Conservation (phyloP, 2,797 vertebrate genomes). For the Hoplostethus mediterraneus region DNA sequence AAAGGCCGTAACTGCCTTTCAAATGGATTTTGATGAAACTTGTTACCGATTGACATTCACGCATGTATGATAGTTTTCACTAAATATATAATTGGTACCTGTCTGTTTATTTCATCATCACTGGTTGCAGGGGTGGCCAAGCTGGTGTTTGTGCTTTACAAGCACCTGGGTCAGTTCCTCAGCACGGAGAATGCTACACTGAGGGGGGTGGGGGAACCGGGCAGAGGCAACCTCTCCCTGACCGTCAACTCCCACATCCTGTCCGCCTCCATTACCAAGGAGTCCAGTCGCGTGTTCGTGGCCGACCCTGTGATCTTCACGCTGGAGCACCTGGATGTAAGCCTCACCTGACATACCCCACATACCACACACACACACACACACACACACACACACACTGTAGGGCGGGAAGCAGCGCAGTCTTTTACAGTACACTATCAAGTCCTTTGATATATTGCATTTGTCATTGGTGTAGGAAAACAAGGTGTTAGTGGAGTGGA, state of each 20-base stretch:
- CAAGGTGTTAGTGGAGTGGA: no score
- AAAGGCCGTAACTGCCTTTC: no score
- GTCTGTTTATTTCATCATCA: conserved; percentile 5
- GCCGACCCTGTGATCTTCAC: conserved; percentile 96
- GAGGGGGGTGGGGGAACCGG: conserved; percentile 81
- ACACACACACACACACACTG: conserved; percentile 20
- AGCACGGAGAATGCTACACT: conserved; percentile 97
- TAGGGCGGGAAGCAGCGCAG: conserved; percentile 13
- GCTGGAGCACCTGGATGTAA: conserved; percentile 97
- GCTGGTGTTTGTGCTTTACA: conserved; percentile 98
- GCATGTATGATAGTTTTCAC: no score
- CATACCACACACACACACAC: conserved; percentile 26
- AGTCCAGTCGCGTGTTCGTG: conserved; percentile 97
- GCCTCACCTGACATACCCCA: conserved; percentile 66
- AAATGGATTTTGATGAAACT: no score
- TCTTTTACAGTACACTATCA: conserved; percentile 9
- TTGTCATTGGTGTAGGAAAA: conserved; percentile 7
- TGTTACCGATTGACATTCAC: no score
- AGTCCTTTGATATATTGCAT: conserved; percentile 14
- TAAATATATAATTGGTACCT: no score
- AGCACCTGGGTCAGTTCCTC: conserved; percentile 96
- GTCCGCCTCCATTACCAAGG: conserved; percentile 97
- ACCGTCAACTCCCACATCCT: conserved; percentile 98
- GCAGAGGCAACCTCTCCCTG: conserved; percentile 84
- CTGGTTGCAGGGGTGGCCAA: conserved; percentile 90